Evolutionary conservation across 2,113 vertebrate species (phyloP).

Genomic region (Mesitornis unicolor): DNA sequence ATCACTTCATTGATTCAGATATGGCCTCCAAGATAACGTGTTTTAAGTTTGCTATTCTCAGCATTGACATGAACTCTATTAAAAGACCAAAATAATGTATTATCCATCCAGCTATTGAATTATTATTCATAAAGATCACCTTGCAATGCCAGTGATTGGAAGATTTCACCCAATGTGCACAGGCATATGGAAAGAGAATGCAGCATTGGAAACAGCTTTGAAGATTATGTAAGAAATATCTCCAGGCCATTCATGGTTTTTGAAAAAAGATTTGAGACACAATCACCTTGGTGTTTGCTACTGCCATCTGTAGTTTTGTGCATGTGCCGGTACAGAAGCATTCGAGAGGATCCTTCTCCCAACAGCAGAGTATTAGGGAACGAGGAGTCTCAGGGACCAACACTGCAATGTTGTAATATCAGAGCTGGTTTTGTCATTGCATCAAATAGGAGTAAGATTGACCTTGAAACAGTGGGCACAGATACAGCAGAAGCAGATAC

Average conservation of each 20-base stretch:
- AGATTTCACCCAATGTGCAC: neutral
- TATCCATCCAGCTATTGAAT: neutral
- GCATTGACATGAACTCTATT: neutral
- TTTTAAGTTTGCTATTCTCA: slow-evolving; percentile 54
- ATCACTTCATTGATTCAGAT: slow-evolving; percentile 13
- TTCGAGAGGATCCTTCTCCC: neutral
- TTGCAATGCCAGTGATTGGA: neutral
- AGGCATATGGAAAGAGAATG: neutral
- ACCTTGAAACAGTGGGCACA: neutral
- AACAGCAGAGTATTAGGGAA: neutral
- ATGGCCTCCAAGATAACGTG: neutral
- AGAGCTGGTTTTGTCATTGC: neutral
- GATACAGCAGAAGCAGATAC: neutral
- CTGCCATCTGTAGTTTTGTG: neutral
- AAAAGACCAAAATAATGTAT: neutral
- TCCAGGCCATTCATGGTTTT: neutral
- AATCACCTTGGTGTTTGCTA: neutral
- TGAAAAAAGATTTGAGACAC: neutral
- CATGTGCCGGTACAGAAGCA: neutral
- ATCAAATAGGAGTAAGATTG: neutral
- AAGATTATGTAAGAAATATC: neutral
- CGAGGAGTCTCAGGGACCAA: neutral
- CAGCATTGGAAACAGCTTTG: neutral
- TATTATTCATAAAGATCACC: slow-evolving; percentile 12
- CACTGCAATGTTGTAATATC: neutral